phyloP scores from a whole-genome alignment of 1,140 invertebrate genomes.

The Pseudomyrmex concolor region DNA sequence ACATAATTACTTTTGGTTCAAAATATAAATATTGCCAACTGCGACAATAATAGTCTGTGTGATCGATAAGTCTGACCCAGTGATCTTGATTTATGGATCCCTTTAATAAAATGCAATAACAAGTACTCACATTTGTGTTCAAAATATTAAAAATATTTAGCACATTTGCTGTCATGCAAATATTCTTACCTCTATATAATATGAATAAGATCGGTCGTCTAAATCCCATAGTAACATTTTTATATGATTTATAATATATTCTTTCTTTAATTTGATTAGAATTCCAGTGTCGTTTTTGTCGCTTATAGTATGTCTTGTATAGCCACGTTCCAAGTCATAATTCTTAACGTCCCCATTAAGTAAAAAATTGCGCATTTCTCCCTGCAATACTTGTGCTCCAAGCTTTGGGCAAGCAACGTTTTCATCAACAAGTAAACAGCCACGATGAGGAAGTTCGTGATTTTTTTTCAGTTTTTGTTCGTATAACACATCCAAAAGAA shows the following conservation, averaged over 20 bases:
- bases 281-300: slow-evolving; percentile 93
- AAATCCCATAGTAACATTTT: slow-evolving; percentile 97
- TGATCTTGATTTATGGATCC: slow-evolving; percentile 98
- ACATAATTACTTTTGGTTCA: slow-evolving; percentile 93
- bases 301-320: slow-evolving; percentile 96
- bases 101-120: slow-evolving; percentile 67
- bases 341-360: slow-evolving; percentile 94
- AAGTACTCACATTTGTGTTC: not conserved
- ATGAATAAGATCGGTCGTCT: slow-evolving; percentile 97
- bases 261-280: slow-evolving; percentile 93
- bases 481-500: slow-evolving; percentile 97
- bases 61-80: slow-evolving; percentile 97
- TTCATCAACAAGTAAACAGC: slow-evolving; percentile 92
- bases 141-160: not conserved
- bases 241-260: slow-evolving; percentile 97
- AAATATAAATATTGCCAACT: slow-evolving; percentile 99
- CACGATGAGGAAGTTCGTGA: slow-evolving; percentile 93
- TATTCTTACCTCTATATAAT: slow-evolving; percentile 92
- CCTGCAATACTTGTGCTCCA: slow-evolving; percentile 93
- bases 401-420: slow-evolving; percentile 93
- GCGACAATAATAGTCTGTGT: slow-evolving; percentile 95
- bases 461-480: slow-evolving; percentile 91
- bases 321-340: slow-evolving; percentile 97
- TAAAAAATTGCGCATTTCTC: slow-evolving; percentile 94
- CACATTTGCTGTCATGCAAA: not conserved